A percentile compares a stretch with the other conserved stretches of the same genome.
These are phyloP conservation scores for Hemiscyllium ocellatum DNA, from an alignment of 2,113 vertebrate genomes.

Conservation along the genomic window DNA sequence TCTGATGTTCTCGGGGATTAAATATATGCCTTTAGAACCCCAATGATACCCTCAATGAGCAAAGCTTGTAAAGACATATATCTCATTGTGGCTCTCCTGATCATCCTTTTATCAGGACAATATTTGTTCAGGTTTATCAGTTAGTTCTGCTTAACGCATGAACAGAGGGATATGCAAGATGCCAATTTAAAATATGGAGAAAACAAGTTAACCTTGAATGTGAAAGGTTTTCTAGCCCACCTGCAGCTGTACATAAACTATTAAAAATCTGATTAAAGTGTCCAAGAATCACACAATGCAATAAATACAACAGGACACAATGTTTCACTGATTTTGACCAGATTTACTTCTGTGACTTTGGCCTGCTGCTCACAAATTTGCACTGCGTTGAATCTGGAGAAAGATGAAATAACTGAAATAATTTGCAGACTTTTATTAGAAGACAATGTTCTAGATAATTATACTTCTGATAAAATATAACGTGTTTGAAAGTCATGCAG, in stretches of 20 bases:
- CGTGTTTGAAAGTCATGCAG: neutral
- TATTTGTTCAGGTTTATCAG: neutral
- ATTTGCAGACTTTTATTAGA: neutral
- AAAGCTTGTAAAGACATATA: neutral
- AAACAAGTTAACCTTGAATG: neutral
- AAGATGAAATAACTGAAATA: neutral
- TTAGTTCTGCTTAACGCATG: neutral
- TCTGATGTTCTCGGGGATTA: neutral
- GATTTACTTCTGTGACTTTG: neutral
- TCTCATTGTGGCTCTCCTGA: neutral
- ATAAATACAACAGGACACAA: neutral
- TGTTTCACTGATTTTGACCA: neutral
- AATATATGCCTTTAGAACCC: neutral
- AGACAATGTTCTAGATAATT: conserved; percentile 4
- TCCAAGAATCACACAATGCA: neutral
- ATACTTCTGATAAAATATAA: neutral
- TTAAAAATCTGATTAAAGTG: neutral
- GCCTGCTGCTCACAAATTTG: neutral
- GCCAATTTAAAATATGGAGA: neutral
- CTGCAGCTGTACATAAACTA: neutral
- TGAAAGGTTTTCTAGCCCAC: neutral
- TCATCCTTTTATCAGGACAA: neutral
- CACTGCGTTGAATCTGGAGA: neutral
- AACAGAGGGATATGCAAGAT: neutral
- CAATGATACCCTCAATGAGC: neutral